Conservation (phyloP, 2,888 invertebrate species). For the Chesias legatella region DNA sequence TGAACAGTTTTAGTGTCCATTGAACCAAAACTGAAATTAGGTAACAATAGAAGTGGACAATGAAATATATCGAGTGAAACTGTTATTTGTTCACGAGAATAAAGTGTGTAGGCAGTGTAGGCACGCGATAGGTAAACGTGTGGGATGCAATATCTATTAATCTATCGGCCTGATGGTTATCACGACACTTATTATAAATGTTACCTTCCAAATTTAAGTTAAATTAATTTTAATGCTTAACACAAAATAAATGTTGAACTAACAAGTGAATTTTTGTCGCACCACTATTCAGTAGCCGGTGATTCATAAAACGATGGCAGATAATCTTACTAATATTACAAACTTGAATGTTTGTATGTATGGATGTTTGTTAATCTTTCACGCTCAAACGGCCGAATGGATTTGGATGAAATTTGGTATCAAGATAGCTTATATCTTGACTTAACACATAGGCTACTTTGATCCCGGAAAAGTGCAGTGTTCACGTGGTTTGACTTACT, state of each 20-base stretch:
- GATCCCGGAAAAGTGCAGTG: too few species aligned
- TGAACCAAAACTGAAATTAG: background rate
- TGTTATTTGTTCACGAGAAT: constrained; percentile 2
- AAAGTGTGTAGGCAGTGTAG: constrained; percentile 1
- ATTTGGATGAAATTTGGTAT: too few species aligned
- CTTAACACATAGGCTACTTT: too few species aligned
- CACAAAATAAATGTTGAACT: constrained; percentile 47
- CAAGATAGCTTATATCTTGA: too few species aligned
- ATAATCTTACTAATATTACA: too few species aligned
- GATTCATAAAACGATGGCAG: constrained; percentile 58
- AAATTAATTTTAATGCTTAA: constrained; percentile 42
- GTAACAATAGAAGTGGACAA: constrained; percentile 6
- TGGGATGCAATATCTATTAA: constrained; percentile 46
- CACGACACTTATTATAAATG: constrained; percentile 57
- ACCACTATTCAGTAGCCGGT: constrained; percentile 58
- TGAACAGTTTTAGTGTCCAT: too few species aligned
- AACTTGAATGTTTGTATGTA: too few species aligned
- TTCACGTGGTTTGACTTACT: too few species aligned
- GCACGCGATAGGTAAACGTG: constrained; percentile 27
- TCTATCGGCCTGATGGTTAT: constrained; percentile 44
- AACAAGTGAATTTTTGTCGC: constrained; percentile 58
- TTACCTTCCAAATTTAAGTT: constrained; percentile 48
- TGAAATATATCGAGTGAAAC: constrained; percentile 4
- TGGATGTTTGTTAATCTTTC: too few species aligned
- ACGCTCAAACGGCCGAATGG: too few species aligned